Base-by-base conservation (phyloP, 2,113 vertebrate genomes). In the Pampusana beccarii region DNA sequence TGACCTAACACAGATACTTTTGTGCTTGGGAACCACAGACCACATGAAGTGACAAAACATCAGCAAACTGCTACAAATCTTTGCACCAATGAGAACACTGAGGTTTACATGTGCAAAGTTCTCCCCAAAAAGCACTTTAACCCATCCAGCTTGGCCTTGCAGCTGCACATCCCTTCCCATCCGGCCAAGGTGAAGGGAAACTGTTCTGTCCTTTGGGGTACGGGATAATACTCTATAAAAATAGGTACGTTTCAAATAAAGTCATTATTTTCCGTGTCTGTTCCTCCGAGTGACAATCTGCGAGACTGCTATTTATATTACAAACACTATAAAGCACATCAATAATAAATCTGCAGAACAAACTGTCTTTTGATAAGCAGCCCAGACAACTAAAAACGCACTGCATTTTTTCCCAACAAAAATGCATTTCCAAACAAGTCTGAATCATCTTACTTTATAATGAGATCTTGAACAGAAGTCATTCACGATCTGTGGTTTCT, bases 381-480 rank as follows among this genome's bases (percentile, higher is more conserved):
- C 20, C 53, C 77, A 95, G 93, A 95, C 93, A 92, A 93, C 96
- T 96, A 91, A 94, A 97, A 92, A 92, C 33, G 57, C 21, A 18
- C 57, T 67, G 62, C 86, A 25, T 66, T 88, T 94, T 86, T 67
- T 48, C 65, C 48, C 40, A 75, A 40, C 44, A 69, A 65, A 24
- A 61, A 9, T 0, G 11, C 65, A 13, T 28, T 64, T 54, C 88
- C 69, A 92, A 90, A 64, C 56, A 73, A n/a, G 51, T 25, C 23
- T 84, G 81, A 67, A 61, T 88, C 83, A 64, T 86, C 56, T 79
- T 26, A 28, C 67, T 91, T 75, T 64, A 93, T 48, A 93, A 94
- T 13, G 86, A 90, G 73, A 56, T 61, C 79, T 91, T 67, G 29
- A 82, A 67, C 24, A 18, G 60, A 67, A 50, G 81, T 44, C 54